Conservation (phyloP, 2,797 vertebrate genomes). For the Synaphobranchus kaupii region DNA sequence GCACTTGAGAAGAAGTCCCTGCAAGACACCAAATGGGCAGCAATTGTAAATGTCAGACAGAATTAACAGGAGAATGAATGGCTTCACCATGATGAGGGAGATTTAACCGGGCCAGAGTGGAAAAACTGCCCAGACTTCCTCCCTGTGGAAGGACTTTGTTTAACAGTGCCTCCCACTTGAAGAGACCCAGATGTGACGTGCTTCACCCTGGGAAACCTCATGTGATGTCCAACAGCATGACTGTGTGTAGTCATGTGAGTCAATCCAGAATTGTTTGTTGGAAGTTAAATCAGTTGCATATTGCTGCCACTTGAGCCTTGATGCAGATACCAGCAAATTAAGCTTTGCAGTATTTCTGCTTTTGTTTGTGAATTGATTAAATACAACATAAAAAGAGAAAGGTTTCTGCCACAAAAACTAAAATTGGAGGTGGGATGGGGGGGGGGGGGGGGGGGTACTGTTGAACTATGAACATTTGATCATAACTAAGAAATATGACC, state of each 20-base stretch:
- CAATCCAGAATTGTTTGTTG: background rate
- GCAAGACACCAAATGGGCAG: conserved; percentile 72
- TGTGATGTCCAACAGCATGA: conserved; percentile 46
- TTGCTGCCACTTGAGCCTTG: background rate
- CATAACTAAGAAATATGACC: background rate
- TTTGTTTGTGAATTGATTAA: background rate
- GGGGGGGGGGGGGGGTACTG: no score
- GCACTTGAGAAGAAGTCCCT: conserved; percentile 69
- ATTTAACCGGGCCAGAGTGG: conserved; percentile 43
- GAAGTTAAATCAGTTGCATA: background rate
- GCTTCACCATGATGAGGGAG: conserved; percentile 59
- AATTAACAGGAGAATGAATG: conserved; percentile 77
- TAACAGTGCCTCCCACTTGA: conserved; percentile 40
- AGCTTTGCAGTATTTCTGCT: background rate
- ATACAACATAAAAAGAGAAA: background rate
- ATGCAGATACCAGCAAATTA: background rate
- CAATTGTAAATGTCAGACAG: conserved; percentile 79
- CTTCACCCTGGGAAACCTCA: conserved; percentile 50
- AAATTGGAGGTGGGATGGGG: background rate
- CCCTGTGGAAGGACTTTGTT: conserved; percentile 50
- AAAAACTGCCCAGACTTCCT: conserved; percentile 38
- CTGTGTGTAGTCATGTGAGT: conserved; percentile 25
- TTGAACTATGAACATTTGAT: background rate
- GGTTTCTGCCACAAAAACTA: background rate
- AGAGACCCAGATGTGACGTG: conserved; percentile 50